These are phyloP conservation scores for Tribolium castaneum DNA, from an alignment of 1,140 invertebrate genomes.

Conservation along the genomic window DNA sequence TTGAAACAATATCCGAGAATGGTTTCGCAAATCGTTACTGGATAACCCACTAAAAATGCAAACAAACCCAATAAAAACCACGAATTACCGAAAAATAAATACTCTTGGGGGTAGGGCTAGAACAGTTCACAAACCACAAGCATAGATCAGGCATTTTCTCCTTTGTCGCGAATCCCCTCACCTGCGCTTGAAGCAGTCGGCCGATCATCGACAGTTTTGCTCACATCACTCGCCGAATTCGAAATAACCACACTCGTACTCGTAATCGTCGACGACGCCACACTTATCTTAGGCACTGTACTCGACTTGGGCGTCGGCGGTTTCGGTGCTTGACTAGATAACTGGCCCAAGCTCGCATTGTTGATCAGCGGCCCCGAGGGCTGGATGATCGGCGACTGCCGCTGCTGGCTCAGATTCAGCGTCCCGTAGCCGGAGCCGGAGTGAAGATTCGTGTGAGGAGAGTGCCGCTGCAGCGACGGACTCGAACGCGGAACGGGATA, in stretches of 20 bases:
- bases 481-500: slow-evolving; percentile 58
- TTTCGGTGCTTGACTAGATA: slow-evolving; percentile 51
- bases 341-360: slow-evolving; percentile 43
- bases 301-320: slow-evolving; percentile 53
- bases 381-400: slow-evolving; percentile 60
- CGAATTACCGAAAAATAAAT: slow-evolving; percentile 60
- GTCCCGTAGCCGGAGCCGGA: slow-evolving; percentile 49
- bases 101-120: slow-evolving; percentile 46
- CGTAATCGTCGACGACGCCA: slow-evolving; percentile 43
- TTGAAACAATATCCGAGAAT: not conserved
- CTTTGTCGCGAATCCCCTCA: slow-evolving; percentile 60
- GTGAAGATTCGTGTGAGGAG: slow-evolving; percentile 52
- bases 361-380: slow-evolving; percentile 61
- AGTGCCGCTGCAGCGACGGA: slow-evolving; percentile 60
- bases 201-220: slow-evolving; percentile 25
- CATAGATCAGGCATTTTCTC: slow-evolving; percentile 62
- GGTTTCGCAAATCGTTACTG: not conserved
- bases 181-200: slow-evolving; percentile 53
- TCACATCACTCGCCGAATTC: slow-evolving; percentile 20
- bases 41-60: slow-evolving; percentile 2
- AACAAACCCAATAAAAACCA: slow-evolving; percentile 52
- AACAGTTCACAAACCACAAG: slow-evolving; percentile 57
- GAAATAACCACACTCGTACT: slow-evolving; percentile 35
- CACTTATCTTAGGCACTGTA: slow-evolving; percentile 26
- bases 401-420: slow-evolving; percentile 57